A percentile compares a stretch with the other conserved stretches of the same genome.
Evolutionary conservation across 2,888 invertebrate genomes (phyloP).

Genomic region (Phymatocera aterrima): DNA sequence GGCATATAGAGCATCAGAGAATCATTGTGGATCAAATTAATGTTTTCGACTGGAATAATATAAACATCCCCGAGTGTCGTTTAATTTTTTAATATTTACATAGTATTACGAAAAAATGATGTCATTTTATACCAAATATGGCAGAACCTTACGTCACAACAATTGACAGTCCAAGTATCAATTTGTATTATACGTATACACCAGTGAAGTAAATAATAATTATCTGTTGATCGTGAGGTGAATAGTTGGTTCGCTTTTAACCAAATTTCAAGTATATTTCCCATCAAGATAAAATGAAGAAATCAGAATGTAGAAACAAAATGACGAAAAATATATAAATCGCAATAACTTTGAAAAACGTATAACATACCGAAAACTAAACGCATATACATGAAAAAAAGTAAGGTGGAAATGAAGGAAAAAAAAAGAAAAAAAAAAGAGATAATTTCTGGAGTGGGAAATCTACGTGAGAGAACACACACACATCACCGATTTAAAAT

Average conservation of each 20-base stretch:
- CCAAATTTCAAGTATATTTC: constrained; percentile 30
- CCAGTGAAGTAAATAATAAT: constrained; percentile 13
- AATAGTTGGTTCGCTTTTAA: background rate
- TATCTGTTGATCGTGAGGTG: constrained; percentile 9
- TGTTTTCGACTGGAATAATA: background rate
- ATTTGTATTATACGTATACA: background rate
- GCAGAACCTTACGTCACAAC: background rate
- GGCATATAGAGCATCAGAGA: background rate
- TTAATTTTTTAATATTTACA: constrained; percentile 30
- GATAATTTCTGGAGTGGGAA: constrained; percentile 31
- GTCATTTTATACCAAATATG: background rate
- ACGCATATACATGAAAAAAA: constrained; percentile 9
- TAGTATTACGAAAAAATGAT: constrained; percentile 1
- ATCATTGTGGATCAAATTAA: background rate
- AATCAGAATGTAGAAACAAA: background rate
- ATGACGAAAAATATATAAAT: background rate
- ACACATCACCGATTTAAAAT: constrained; percentile 38
- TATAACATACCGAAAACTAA: constrained; percentile 23
- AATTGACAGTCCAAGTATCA: constrained; percentile 4
- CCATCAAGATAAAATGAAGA: constrained; percentile 27
- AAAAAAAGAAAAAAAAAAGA: constrained; percentile 14
- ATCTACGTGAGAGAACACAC: constrained; percentile 19
- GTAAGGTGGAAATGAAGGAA: background rate
- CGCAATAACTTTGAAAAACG: constrained; percentile 18
- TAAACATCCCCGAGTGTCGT: background rate